Evolutionary conservation across 2,113 vertebrate genomes (phyloP).

Genomic region (Excalfactoria chinensis): DNA sequence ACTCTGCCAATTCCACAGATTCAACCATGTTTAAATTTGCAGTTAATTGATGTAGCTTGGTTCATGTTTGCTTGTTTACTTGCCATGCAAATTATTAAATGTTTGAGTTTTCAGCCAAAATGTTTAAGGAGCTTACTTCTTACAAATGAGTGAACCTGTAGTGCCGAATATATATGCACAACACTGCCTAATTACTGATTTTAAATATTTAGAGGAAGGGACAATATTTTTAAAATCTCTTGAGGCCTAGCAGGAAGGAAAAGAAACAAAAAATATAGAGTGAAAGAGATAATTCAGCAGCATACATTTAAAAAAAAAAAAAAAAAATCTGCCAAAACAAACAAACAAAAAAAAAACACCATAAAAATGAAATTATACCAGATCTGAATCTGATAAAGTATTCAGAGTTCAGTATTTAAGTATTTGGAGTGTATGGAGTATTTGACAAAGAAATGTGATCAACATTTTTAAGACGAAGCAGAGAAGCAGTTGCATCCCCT

Average conservation of each 20-base stretch:
- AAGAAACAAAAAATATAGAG: too few relatives aligned
- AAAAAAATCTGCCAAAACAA: neutral
- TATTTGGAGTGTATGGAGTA: neutral
- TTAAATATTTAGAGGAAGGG: neutral
- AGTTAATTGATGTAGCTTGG: neutral
- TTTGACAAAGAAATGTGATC: neutral
- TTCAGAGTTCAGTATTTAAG: neutral
- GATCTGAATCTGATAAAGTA: neutral
- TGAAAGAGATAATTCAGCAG: neutral
- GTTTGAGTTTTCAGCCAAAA: neutral
- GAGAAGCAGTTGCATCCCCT: neutral
- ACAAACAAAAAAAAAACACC: too few relatives aligned
- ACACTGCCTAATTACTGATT: neutral
- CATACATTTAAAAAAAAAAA: neutral
- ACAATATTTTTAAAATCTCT: neutral
- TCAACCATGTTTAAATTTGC: accelerated
- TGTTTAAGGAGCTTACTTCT: neutral
- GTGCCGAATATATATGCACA: neutral
- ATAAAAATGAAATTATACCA: neutral
- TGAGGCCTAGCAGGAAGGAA: neutral
- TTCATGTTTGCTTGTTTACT: neutral
- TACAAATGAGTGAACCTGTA: neutral
- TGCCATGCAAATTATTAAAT: neutral
- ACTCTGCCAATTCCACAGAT: neutral
- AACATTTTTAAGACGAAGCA: neutral